Percentiles rank a stretch among this genome's conserved stretches.
Evolutionary conservation across 2,888 invertebrate genomes (phyloP).

Genomic region (Habroteleia sp.): DNA sequence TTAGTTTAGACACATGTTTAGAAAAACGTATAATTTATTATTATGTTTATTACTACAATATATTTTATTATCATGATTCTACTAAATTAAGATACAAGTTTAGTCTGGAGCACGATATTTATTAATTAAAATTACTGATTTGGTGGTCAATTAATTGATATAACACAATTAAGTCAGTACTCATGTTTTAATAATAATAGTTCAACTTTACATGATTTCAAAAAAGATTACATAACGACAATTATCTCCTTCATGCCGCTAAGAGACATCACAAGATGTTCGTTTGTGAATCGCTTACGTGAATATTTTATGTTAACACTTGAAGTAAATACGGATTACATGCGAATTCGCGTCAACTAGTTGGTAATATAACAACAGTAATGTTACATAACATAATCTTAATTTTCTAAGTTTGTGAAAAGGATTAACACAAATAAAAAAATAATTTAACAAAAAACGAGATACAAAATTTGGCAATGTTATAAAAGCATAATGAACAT

Average conservation of each 20-base stretch:
- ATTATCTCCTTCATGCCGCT: constrained; percentile 10
- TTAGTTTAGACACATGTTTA: too few species aligned
- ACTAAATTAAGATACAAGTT: too few species aligned
- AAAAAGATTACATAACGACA: constrained; percentile 14
- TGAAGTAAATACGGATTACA: constrained; percentile 25
- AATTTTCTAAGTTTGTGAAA: constrained; percentile 22
- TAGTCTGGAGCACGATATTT: too few species aligned
- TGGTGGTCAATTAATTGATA: too few species aligned
- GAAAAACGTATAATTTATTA: too few species aligned
- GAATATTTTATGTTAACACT: constrained; percentile 24
- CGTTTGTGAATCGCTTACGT: constrained; percentile 25
- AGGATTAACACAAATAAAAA: constrained; percentile 15
- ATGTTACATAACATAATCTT: constrained; percentile 38
- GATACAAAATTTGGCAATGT: constrained; percentile 12
- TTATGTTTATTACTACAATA: too few species aligned
- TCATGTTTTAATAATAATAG: constrained; percentile 17
- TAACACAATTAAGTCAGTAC: constrained; percentile 18
- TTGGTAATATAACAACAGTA: constrained; percentile 35
- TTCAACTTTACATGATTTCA: constrained; percentile 14
- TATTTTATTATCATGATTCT: too few species aligned
- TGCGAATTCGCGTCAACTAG: constrained; percentile 6
- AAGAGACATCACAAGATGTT: constrained; percentile 12
- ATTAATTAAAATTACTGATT: too few species aligned
- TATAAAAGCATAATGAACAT: constrained; percentile 19
- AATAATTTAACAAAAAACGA: constrained; percentile 37